Percentiles rank a stretch among this genome's conserved stretches.
These are phyloP conservation scores for Tetrao urogallus DNA, from an alignment of 2,113 vertebrate genomes.

Conservation along the genomic window DNA sequence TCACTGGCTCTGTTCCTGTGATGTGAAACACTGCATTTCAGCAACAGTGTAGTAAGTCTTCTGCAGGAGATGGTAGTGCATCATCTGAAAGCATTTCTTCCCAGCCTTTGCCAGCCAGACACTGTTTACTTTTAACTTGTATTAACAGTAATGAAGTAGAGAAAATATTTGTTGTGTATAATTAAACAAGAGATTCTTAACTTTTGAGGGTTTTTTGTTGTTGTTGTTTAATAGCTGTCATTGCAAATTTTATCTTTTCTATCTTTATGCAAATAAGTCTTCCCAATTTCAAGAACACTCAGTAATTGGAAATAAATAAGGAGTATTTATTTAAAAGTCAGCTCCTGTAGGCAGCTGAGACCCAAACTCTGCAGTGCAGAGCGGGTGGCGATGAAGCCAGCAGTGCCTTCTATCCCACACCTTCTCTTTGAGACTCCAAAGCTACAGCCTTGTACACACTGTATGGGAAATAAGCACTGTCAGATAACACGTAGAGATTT, in stretches of 20 bases:
- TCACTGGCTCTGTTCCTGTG: neutral
- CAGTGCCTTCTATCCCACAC: neutral
- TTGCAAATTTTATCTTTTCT: neutral
- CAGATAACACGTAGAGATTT: slow-evolving; percentile 40
- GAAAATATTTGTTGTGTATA: neutral
- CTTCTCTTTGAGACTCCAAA: neutral
- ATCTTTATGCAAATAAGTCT: neutral
- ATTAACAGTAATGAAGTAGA: neutral
- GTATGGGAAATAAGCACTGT: neutral
- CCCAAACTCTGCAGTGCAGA: neutral
- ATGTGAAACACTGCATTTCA: neutral
- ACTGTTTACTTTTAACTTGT: neutral
- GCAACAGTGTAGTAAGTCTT: neutral
- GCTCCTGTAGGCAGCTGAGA: neutral
- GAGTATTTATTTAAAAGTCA: neutral
- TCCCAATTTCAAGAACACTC: neutral
- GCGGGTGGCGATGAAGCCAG: neutral
- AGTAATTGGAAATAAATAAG: neutral
- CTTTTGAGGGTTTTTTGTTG: neutral
- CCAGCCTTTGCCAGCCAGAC: neutral
- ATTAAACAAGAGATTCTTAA: neutral
- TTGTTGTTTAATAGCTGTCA: neutral
- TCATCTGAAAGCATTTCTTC: neutral
- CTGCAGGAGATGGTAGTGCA: neutral
- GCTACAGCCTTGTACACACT: neutral